These are phyloP conservation scores for Falcunculus frontatus DNA, from an alignment of 2,113 vertebrate species.

Conservation along the genomic window DNA sequence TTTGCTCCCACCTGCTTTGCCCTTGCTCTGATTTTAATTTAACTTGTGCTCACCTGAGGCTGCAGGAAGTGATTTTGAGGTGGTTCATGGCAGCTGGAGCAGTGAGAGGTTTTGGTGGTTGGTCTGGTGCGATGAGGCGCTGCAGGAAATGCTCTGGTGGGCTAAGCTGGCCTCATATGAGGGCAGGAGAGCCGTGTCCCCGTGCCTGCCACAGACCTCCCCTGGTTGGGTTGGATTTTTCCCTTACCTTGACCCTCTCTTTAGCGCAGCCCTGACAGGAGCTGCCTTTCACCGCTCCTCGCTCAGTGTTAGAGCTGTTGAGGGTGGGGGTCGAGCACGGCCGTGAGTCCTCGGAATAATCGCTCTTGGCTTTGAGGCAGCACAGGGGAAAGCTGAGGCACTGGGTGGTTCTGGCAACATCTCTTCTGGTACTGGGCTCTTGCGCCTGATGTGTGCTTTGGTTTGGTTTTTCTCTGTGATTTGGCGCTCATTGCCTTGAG, in stretches of 20 bases:
- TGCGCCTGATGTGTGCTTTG: too few relatives aligned
- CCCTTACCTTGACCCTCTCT: not conserved
- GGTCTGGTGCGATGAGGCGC: rapidly evolving
- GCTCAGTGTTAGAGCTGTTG: rapidly evolving
- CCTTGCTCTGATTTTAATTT: not conserved
- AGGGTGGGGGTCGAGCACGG: rapidly evolving
- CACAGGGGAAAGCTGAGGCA: not conserved
- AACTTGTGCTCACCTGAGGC: not conserved
- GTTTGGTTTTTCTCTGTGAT: not conserved
- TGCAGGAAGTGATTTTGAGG: not conserved
- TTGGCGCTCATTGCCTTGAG: not conserved
- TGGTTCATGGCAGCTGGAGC: too few relatives aligned
- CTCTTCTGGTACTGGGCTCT: rapidly evolving
- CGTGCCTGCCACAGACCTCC: not conserved
- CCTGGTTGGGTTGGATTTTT: not conserved
- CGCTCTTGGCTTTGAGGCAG: rapidly evolving
- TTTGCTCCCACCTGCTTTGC: not conserved
- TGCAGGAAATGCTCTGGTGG: not conserved
- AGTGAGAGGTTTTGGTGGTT: not conserved
- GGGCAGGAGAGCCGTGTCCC: not conserved
- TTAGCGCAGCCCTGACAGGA: rapidly evolving
- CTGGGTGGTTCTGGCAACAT: not conserved
- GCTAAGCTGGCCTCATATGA: not conserved
- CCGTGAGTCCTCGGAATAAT: rapidly evolving
- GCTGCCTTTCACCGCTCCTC: rapidly evolving